A percentile compares a stretch with the other conserved stretches of the same genome.
phyloP scores from a whole-genome alignment of 2,888 invertebrate genomes.

The Electrophaes corylata region DNA sequence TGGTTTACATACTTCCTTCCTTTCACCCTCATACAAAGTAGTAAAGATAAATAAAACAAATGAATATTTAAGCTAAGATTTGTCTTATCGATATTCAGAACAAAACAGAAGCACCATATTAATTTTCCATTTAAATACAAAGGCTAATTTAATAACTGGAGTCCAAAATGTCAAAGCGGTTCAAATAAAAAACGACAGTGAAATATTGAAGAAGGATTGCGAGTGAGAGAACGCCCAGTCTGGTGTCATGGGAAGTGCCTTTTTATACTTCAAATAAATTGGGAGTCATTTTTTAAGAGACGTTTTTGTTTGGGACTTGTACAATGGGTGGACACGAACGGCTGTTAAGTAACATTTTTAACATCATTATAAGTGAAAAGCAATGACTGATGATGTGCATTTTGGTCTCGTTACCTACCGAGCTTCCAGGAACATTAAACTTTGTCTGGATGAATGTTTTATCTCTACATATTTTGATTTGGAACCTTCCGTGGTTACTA shows the following conservation, averaged over 20 bases:
- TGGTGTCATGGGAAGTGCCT: conserved; percentile 78
- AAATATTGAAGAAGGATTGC: conserved; percentile 74
- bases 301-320: conserved; percentile 67
- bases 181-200: conserved; percentile 74
- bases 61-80: conserved; percentile 10
- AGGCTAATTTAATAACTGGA: conserved; percentile 83
- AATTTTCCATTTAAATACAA: conserved; percentile 83
- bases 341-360: conserved; percentile 81
- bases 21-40: not conserved
- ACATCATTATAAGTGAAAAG: conserved; percentile 83
- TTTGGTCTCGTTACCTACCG: conserved; percentile 48
- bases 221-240: conserved; percentile 61
- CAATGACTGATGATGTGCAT: conserved; percentile 71
- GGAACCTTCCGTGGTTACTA: not conserved
- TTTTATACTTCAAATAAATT: conserved; percentile 81
- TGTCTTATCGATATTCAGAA: conserved; percentile 14
- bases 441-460: not conserved
- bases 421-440: conserved; percentile 48
- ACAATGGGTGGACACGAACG: conserved; percentile 82
- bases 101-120: conserved; percentile 64
- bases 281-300: conserved; percentile 78
- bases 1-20: too few relatives aligned
- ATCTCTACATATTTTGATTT: not conserved
- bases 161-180: conserved; percentile 78
- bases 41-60: conserved; percentile 7